Evolutionary conservation across 2,113 vertebrate genomes (phyloP), one percentile per base, ranked within the genome.

Genomic region (Catharus minimus): DNA sequence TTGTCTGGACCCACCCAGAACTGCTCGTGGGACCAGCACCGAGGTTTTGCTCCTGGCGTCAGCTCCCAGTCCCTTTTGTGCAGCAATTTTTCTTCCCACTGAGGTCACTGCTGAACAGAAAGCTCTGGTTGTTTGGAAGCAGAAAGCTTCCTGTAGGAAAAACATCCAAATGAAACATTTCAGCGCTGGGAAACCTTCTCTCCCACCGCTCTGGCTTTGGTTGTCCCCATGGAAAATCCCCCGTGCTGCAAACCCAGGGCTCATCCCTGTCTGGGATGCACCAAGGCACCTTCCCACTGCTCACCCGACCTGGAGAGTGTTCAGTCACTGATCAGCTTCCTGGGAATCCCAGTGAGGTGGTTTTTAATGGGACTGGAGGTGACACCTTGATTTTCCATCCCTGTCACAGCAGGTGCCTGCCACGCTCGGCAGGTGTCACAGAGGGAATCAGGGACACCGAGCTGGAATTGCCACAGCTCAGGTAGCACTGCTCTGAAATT

Each of bases 31-130:
- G 88, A 72, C 55, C 75, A 55, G 82, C 1, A 5, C 79, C 0
- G 46, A 80, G 75, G 50, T 80, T 41, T 18, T 66, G 43, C 86
- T 89, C 62, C 90, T 92, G 94, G 95, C 80, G 0, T 88, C 90
- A 19, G 86, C 18, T 80, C 13, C 3, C 52, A 7, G 38, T 77
- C 86, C 86, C 84, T 90, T 96, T 90, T 92, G 82, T 92, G 86
- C 64, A 43, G 88, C 52, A 55, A 71, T 86, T 90, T 90, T 53
- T 86, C 95, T 92, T 90, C 95, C 94, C 88, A 58, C 86, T 82
- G 90, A 94, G 92, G 88, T 88, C 88, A 90, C 18, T 1, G 5
- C 73, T 10, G 73, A 50, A 32, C 82, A 95, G 94, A 94, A 81
- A 93, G 86, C 7, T 0, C 52, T 3, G n/a, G 36, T 83, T 88